Conservation (phyloP, 2,797 vertebrate species). For the Monodelphis domestica region DNA sequence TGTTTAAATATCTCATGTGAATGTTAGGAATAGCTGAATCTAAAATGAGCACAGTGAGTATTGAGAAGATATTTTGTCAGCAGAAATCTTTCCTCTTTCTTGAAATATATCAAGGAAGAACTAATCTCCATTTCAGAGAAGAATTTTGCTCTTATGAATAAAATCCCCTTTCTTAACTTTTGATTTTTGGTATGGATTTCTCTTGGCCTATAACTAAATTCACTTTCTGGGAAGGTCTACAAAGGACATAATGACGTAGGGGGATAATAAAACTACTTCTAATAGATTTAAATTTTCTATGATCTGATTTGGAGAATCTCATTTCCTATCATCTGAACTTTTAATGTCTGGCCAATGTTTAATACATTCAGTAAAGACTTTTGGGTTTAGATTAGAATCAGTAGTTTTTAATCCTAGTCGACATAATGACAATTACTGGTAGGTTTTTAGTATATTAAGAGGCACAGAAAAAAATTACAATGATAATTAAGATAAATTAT, state of each 20-base stretch:
- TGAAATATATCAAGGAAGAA: constrained; percentile 25
- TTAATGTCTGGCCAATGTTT: constrained; percentile 63
- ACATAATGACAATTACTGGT: constrained; percentile 48
- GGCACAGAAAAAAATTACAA: constrained; percentile 39
- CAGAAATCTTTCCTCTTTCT: neutral
- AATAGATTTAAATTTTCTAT: constrained; percentile 68
- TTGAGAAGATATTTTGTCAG: constrained; percentile 3
- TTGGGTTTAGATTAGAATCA: constrained; percentile 59
- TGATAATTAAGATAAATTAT: constrained; percentile 49
- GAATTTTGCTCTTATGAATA: constrained; percentile 2
- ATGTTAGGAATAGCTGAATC: constrained; percentile 6
- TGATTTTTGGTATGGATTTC: constrained; percentile 51
- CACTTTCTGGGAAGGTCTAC: constrained; percentile 55
- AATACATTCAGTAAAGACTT: constrained; percentile 62
- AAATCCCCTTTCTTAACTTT: constrained; percentile 54
- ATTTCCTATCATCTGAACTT: constrained; percentile 20
- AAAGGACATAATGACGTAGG: constrained; percentile 62
- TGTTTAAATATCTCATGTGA: neutral
- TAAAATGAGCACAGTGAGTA: neutral
- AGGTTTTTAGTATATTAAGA: constrained; percentile 52
- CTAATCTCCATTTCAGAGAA: neutral
- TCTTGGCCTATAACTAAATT: constrained; percentile 60
- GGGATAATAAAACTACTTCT: constrained; percentile 58
- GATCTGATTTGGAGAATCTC: constrained; percentile 40
- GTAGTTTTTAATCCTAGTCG: constrained; percentile 56